Percentiles rank a stretch among this genome's conserved stretches.
phyloP scores from a whole-genome alignment of 2,888 invertebrate genomes.

The Tupiocoris notatus region DNA sequence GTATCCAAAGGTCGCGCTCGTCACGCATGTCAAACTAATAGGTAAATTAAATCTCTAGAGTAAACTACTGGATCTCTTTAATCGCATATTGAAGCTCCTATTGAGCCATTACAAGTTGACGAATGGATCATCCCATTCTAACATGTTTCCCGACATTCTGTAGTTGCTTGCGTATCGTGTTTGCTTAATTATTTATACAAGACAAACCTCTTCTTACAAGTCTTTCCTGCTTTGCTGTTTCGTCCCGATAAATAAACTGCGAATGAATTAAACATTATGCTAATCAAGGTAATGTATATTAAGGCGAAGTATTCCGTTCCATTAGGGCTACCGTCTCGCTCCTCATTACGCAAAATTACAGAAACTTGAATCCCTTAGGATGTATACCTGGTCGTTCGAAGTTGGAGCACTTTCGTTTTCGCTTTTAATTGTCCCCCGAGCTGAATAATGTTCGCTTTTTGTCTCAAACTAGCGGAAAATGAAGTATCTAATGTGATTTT shows the following conservation, averaged over 20 bases:
- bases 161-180: neutral
- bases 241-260: constrained; percentile 24
- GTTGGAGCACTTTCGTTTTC: neutral
- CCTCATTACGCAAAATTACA: constrained; percentile 33
- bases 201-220: neutral
- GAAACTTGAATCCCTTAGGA: neutral
- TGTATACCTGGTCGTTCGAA: neutral
- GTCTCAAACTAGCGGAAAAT: neutral
- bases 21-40: too few species aligned
- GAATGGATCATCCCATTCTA: too few species aligned
- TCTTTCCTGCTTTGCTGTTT: neutral
- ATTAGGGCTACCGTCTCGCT: constrained; percentile 30
- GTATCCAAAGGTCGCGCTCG: too few species aligned
- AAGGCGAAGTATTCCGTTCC: constrained; percentile 25
- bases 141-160: neutral
- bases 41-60: too few species aligned
- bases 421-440: too few species aligned
- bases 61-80: too few species aligned
- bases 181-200: constrained; percentile 20
- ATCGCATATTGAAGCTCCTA: too few species aligned
- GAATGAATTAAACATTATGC: constrained; percentile 39
- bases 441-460: too few species aligned
- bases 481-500: neutral
- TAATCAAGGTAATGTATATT: constrained; percentile 31
- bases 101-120: too few species aligned